Base-by-base conservation (phyloP, 2,797 vertebrate genomes). In the Myiotriccus ornatus region DNA sequence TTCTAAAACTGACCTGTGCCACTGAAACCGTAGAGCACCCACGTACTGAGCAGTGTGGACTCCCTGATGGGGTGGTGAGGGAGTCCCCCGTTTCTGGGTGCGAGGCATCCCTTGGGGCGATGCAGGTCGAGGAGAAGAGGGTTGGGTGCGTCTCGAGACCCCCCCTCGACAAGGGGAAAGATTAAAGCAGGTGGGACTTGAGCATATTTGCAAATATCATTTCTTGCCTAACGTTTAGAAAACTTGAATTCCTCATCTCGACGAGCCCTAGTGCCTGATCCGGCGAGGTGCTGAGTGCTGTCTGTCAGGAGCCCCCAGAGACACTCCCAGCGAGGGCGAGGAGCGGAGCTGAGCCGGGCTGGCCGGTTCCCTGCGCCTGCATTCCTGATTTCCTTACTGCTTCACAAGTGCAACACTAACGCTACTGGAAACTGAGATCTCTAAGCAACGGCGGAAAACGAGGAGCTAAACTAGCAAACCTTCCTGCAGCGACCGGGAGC, bases 181-280 rank as follows among this genome's bases (percentile, higher is more conserved):
- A 63, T 70, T n/a, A 50, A 77, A 84, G 74, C 3, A 67, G 80
- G 93, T 91, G 87, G 87, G 91, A 95, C 93, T 93, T 84, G 91
- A 95, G 89, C 87, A 14, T 77, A 82, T 94, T 90, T 80, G 74
- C 94, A 62, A 86, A 70, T 18, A 91, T 94, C 32, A 87, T 96
- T 90, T 97, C 93, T 96, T 97, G 96, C 95, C 95, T 97, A 97
- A 95, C 27, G 52, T 95, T 91, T 90, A 56, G 94, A 95, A 95
- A 96, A 95, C 95, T 96, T 97, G 96, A 97, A 97, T 96, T 93
- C 84, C 84, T 93, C 89, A 86, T 84, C 81, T 64, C 5, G 93
- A 96, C 95, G 84, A 97, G 95, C 95, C 94, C 95, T 96, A 96
- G 95, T 96, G 95, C 96, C 96, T 96, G 95, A 97, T 91, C 95